Evolutionary conservation across 2,797 vertebrate species (phyloP).

Genomic region (Poliocrania exsul): DNA sequence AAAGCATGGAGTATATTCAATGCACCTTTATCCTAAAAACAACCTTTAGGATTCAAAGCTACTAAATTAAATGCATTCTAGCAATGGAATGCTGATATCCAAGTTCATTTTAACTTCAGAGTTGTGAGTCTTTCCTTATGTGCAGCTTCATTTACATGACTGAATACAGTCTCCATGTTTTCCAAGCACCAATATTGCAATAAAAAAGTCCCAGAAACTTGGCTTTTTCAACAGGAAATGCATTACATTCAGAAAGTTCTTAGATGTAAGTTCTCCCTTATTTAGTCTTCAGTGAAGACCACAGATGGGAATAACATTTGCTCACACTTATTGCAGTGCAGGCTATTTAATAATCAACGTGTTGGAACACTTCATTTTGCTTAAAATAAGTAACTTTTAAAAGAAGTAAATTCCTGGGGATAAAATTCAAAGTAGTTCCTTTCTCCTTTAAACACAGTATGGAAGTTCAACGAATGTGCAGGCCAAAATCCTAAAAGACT

Average conservation of each 20-base stretch:
- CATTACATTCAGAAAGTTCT: slow-evolving; percentile 21
- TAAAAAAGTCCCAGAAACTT: slow-evolving; percentile 35
- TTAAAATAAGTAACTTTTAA: slow-evolving; percentile 19
- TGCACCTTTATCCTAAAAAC: background rate
- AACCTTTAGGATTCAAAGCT: background rate
- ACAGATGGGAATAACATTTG: slow-evolving; percentile 50
- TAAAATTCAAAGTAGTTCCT: background rate
- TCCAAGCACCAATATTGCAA: slow-evolving; percentile 5
- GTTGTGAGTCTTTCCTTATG: background rate
- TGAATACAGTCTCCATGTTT: background rate
- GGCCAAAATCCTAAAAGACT: background rate
- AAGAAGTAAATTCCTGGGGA: background rate
- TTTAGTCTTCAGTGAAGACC: slow-evolving; percentile 22
- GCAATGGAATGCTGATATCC: background rate
- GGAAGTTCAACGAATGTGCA: background rate
- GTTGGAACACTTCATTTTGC: slow-evolving; percentile 20
- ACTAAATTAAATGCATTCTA: background rate
- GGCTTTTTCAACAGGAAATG: slow-evolving; percentile 26
- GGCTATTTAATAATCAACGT: slow-evolving; percentile 13
- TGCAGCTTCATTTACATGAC: background rate
- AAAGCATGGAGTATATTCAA: background rate
- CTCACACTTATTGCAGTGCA: slow-evolving; percentile 30
- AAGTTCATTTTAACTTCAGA: background rate
- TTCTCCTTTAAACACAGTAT: background rate
- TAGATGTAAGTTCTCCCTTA: slow-evolving; percentile 15